phyloP scores from a whole-genome alignment of 2,888 invertebrate species.

The Drosophila acutilabella region DNA sequence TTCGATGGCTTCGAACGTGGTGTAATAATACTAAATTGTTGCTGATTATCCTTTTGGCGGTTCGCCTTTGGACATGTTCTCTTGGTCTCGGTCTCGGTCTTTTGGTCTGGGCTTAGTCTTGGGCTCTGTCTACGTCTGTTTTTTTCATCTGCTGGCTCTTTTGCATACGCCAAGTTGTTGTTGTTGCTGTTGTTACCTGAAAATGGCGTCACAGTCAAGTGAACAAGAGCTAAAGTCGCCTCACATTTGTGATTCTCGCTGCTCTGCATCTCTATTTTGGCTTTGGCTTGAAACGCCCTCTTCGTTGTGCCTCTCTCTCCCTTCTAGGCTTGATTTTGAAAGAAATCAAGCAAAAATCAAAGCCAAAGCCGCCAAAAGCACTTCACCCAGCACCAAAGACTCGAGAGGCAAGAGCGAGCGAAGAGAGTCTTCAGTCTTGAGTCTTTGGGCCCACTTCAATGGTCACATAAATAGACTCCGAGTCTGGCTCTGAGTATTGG shows the following conservation, averaged over 20 bases:
- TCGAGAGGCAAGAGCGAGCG: slow-evolving; percentile 20
- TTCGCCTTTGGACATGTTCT: slow-evolving; percentile 79
- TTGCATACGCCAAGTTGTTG: slow-evolving; percentile 61
- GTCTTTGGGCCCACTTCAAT: slow-evolving; percentile 67
- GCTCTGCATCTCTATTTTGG: slow-evolving; percentile 73
- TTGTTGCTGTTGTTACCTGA: slow-evolving; percentile 52
- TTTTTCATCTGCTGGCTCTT: slow-evolving; percentile 45
- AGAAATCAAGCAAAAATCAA: slow-evolving; percentile 84
- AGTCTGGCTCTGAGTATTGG: slow-evolving; percentile 53
- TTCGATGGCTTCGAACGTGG: slow-evolving; percentile 81
- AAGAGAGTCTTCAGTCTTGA: slow-evolving; percentile 15
- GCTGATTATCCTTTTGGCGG: slow-evolving; percentile 85
- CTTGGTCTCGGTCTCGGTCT: background rate
- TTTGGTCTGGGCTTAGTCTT: slow-evolving; percentile 25
- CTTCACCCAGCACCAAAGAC: slow-evolving; percentile 18
- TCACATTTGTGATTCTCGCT: slow-evolving; percentile 23
- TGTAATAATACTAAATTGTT: slow-evolving; percentile 85
- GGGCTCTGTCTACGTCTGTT: slow-evolving; percentile 32
- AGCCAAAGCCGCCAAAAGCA: slow-evolving; percentile 77
- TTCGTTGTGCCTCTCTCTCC: background rate
- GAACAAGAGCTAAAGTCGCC: slow-evolving; percentile 59
- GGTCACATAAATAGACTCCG: slow-evolving; percentile 77
- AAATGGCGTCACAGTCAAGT: slow-evolving; percentile 82
- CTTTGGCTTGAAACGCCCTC: slow-evolving; percentile 48
- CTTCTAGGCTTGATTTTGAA: slow-evolving; percentile 73